Evolutionary conservation across 2,113 vertebrate genomes (phyloP), one percentile per base, ranked within the genome.

Genomic region (Chloropsis cyanopogon): DNA sequence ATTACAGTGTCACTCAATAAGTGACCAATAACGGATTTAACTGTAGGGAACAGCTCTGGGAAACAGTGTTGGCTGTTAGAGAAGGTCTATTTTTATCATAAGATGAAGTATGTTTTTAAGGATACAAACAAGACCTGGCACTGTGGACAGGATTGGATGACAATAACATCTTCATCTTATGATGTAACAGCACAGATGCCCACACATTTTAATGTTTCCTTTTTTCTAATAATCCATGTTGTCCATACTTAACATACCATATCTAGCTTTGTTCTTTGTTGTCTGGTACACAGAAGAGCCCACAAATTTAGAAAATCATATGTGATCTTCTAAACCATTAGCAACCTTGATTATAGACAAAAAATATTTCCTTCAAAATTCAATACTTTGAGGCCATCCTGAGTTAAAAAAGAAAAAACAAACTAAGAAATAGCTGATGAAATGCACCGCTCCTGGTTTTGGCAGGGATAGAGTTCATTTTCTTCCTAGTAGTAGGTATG

Each of bases 231-330:
- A 92, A 85, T 70, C 78, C 56, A 82, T 64, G 56, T 39, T 41
- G 50, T 78, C 70, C 52, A 69, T 69, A 86, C 5, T 52, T 59
- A 41, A 46, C 35, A 41, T 71, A 63, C 46, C 25, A 23, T 73
- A 94, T 78, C 35, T 25, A 9, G 5, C 20, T 42, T 41, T 66
- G 10, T 14, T 92, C 22, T 86, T 94, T 92, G 71, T 84, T 91
- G 46, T 76, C 81, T 61, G 41, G 16, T 70, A n/a, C 76, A 91
- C 24, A 65, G 82, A 96, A 61, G 70, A 70, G 28, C 33, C 64
- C 37, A 96, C 49, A 84, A 33, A 85, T 23, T 91, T 76, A 88
- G 50, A 90, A 94, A 96, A 93, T n/a, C 50, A 12, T 76, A 76
- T 95, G 60, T 88, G 41, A 76, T 26, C 20, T 65, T 50, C n/a